Percentiles rank a stretch among this genome's conserved stretches.
phyloP scores from a whole-genome alignment of 2,888 invertebrate species.

The Leptarthrus brevirostris region DNA sequence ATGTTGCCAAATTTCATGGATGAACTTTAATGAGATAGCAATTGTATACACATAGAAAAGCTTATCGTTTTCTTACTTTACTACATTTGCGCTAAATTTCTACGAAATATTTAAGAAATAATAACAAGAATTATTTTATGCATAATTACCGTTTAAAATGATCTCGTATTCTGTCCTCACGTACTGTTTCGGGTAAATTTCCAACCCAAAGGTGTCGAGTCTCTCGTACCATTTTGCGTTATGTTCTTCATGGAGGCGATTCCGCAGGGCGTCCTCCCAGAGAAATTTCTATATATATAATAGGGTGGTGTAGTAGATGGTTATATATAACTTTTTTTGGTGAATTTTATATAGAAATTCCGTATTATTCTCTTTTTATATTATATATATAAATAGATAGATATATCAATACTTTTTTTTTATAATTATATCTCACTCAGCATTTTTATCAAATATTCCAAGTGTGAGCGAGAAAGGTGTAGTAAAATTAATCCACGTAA shows the following conservation, averaged over 20 bases:
- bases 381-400: constrained; percentile 16
- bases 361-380: constrained; percentile 22
- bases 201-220: constrained; percentile 99
- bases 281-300: constrained; percentile 52
- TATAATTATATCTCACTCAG: constrained; percentile 15
- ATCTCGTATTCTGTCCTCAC: constrained; percentile 96
- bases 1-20: constrained; percentile 33
- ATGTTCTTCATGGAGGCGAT: constrained; percentile 82
- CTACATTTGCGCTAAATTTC: too few species aligned
- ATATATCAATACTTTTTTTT: constrained; percentile 3
- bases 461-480: constrained; percentile 21
- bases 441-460: constrained; percentile 22
- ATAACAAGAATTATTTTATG: constrained; percentile 11
- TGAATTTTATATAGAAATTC: constrained; percentile 45
- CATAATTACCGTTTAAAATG: constrained; percentile 93
- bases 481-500: constrained; percentile 38
- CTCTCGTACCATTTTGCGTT: constrained; percentile 99
- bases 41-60: too few species aligned
- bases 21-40: too few species aligned
- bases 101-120: too few species aligned
- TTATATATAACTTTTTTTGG: constrained; percentile 29
- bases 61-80: too few species aligned
- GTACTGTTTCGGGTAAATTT: constrained; percentile 99
- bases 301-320: constrained; percentile 40
- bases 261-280: constrained; percentile 63